Evolutionary conservation across 2,888 invertebrate genomes (phyloP), one percentile per base, ranked within the genome.

Genomic region (Macrosoma leucophasiata): DNA sequence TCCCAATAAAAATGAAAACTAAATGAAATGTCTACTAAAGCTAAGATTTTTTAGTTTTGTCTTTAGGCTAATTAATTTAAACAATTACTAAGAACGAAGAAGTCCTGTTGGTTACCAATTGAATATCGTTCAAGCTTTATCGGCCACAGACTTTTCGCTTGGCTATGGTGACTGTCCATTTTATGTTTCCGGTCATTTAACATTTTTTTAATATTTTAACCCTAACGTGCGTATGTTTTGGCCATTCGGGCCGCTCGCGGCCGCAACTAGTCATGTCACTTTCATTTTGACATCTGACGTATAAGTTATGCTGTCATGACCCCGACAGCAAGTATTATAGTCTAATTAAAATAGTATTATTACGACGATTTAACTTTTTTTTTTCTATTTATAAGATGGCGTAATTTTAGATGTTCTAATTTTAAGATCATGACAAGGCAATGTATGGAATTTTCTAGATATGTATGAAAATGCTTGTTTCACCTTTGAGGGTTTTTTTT

Each of bases 231-330:
- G n/a, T n/a, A n/a, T n/a, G n/a, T n/a, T n/a, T n/a, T n/a, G n/a
- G n/a, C n/a, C n/a, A n/a, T n/a, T n/a, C n/a, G n/a, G n/a, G n/a
- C n/a, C n/a, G n/a, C n/a, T n/a, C n/a, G n/a, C n/a, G n/a, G n/a
- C n/a, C n/a, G 73, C 77, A 73, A 62, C 82, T 79, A 81, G 79
- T 81, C 81, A 76, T 66, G 73, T 74, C 70, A 69, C 58, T 67
- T 63, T 74, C 70, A 69, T 59, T 67, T 63, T 59, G 54, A 58
- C 60, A 54, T 49, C 62, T 62, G 71, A 69, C 73, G 62, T 45
- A 64, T 41, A 44, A 44, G 50, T 57, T 49, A 52, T 47, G 49
- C 57, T 57, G 62, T 54, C 58, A 5, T 18, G n/a, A n/a, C 17
- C 10, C 15, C 15, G 17, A 26, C 35, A 30, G 35, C 35, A 36